These are phyloP conservation scores for Synaphobranchus kaupii DNA, from an alignment of 2,797 vertebrate species.

Conservation along the genomic window DNA sequence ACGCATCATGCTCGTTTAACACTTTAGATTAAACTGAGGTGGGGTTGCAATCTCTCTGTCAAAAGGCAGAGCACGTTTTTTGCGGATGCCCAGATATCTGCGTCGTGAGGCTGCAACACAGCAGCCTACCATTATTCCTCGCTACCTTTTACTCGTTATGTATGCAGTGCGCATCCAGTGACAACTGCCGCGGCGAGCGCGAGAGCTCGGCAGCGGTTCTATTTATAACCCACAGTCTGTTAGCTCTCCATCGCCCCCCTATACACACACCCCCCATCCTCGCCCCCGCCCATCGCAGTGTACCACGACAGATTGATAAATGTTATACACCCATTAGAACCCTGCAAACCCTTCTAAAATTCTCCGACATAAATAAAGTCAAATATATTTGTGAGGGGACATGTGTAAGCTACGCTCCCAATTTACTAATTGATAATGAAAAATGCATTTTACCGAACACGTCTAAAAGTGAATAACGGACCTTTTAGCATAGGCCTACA, in stretches of 20 bases:
- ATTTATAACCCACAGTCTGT: constrained; percentile 70
- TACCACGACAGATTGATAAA: constrained; percentile 49
- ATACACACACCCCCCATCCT: constrained; percentile 34
- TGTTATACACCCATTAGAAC: constrained; percentile 50
- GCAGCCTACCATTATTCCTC: not conserved
- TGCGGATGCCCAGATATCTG: not conserved
- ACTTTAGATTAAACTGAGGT: not conserved
- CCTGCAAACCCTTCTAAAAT: constrained; percentile 29
- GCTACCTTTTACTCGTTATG: constrained; percentile 54
- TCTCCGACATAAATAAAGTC: constrained; percentile 56
- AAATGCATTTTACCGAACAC: not conserved
- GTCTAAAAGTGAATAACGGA: not conserved
- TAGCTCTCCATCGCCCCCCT: constrained; percentile 57
- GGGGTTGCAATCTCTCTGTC: not conserved
- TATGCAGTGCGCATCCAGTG: constrained; percentile 44
- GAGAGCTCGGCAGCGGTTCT: constrained; percentile 63
- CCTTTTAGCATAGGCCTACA: not conserved
- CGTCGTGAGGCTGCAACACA: not conserved
- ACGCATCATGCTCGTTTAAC: not conserved
- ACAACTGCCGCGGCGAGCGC: constrained; percentile 42
- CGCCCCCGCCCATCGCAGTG: constrained; percentile 37
- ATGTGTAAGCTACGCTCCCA: not conserved
- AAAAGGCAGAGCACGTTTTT: not conserved
- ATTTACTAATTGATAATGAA: not conserved
- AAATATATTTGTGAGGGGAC: constrained; percentile 36